Evolutionary conservation across 2,797 vertebrate species (phyloP).

Genomic region (Lacerta agilis): DNA sequence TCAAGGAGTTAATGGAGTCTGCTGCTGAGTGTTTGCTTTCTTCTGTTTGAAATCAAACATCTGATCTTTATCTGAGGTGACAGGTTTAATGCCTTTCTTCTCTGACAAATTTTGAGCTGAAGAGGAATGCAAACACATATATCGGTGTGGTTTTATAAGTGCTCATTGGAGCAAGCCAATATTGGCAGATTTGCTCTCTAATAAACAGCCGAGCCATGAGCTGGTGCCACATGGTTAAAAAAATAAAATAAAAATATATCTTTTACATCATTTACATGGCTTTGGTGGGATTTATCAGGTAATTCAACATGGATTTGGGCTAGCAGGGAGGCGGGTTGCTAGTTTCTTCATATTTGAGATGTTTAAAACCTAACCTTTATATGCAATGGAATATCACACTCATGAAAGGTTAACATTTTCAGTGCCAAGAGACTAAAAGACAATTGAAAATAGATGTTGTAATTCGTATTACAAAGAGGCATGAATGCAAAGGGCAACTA

Average conservation of each 20-base stretch:
- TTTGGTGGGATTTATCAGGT: constrained; percentile 44
- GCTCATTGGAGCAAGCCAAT: constrained; percentile 58
- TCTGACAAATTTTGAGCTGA: constrained; percentile 81
- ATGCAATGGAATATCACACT: constrained; percentile 29
- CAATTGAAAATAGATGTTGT: not conserved
- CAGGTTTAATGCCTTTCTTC: constrained; percentile 88
- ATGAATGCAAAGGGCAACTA: not conserved
- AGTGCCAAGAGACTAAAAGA: not conserved
- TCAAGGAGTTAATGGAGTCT: constrained; percentile 69
- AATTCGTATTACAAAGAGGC: not conserved
- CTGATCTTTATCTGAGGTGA: constrained; percentile 89
- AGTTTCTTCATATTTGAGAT: not conserved
- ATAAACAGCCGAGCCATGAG: constrained; percentile 62
- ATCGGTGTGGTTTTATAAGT: constrained; percentile 59
- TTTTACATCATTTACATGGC: constrained; percentile 50
- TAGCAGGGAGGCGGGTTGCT: not conserved
- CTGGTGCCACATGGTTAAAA: constrained; percentile 28
- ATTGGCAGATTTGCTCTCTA: constrained; percentile 61
- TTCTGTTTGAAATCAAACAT: constrained; percentile 87
- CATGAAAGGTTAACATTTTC: constrained; percentile 38
- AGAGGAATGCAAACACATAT: constrained; percentile 82
- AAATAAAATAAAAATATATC: constrained; percentile 33
- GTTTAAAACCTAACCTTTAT: constrained; percentile 1
- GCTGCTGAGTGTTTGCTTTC: constrained; percentile 76
- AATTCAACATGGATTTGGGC: constrained; percentile 39